Conservation (phyloP, 2,797 vertebrate species). For the Crocidura indochinensis region DNA sequence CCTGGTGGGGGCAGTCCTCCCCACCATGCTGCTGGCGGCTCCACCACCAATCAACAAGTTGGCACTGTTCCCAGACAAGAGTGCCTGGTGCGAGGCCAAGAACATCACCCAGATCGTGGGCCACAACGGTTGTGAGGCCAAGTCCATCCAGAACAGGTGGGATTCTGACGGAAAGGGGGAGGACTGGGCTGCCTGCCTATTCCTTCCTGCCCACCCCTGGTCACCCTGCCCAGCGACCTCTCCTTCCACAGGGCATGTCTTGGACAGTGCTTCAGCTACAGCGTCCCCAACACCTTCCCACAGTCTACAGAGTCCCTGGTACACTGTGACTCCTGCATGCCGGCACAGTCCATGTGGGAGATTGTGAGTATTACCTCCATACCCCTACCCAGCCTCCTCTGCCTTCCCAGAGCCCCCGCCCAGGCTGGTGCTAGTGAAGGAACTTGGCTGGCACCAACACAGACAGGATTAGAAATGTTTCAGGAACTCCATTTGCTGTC, state of each 20-base stretch:
- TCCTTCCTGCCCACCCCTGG: neutral
- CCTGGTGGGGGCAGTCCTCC: constrained; percentile 90
- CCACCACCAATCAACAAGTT: constrained; percentile 98
- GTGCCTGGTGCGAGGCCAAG: constrained; percentile 99
- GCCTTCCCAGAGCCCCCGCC: too few relatives aligned
- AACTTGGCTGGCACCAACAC: neutral
- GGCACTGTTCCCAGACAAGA: constrained; percentile 99
- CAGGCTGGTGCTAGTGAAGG: neutral
- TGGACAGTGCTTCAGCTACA: constrained; percentile 99
- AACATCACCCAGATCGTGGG: constrained; percentile 99
- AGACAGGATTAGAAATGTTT: neutral
- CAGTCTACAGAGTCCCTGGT: constrained; percentile 99
- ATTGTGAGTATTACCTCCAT: constrained; percentile 93
- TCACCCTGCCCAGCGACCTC: neutral
- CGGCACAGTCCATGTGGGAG: constrained; percentile 98
- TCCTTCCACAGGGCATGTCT: constrained; percentile 94
- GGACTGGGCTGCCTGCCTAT: neutral
- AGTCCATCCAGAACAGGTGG: constrained; percentile 99
- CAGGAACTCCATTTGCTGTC: neutral
- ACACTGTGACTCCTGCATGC: constrained; percentile 99
- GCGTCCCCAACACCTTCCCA: constrained; percentile 99
- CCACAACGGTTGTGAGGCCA: constrained; percentile 97
- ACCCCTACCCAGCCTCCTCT: fast-evolving
- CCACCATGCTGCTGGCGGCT: constrained; percentile 92
- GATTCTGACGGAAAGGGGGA: neutral